Percentiles rank a stretch among this genome's conserved stretches.
These are phyloP conservation scores for Prochilodus magdalenae DNA, from an alignment of 2,113 vertebrate species.

Conservation along the genomic window DNA sequence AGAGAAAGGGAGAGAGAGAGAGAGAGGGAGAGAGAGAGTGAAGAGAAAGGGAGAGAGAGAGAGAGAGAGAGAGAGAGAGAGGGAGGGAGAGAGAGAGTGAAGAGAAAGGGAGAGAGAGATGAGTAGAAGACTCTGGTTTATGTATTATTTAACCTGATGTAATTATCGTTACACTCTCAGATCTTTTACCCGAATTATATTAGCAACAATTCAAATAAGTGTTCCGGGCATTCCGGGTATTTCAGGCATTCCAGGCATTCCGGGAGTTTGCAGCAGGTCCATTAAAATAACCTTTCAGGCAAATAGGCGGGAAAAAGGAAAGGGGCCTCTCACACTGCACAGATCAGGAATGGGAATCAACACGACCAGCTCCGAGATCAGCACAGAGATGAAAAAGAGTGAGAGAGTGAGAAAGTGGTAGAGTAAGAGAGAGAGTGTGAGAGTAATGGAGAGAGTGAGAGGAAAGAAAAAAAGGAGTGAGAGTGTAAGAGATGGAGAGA, in stretches of 20 bases:
- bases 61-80: conserved; percentile 61
- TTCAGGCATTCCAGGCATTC: too few relatives aligned
- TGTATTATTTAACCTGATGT: conserved; percentile 55
- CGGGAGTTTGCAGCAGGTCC: conserved; percentile 55
- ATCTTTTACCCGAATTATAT: conserved; percentile 42
- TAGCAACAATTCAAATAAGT: conserved; percentile 58
- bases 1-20: too few relatives aligned
- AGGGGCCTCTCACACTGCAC: conserved; percentile 22
- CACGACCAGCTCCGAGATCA: conserved; percentile 24
- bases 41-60: background rate
- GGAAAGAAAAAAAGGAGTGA: too few relatives aligned
- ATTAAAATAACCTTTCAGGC: conserved; percentile 55
- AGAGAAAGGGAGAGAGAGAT: background rate
- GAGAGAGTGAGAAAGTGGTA: conserved; percentile 63
- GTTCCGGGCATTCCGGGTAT: too few relatives aligned
- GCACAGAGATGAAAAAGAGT: conserved; percentile 31
- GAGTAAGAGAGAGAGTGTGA: conserved; percentile 57
- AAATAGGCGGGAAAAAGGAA: conserved; percentile 14
- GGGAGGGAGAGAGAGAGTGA: conserved; percentile 37
- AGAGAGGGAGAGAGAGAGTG: too few relatives aligned
- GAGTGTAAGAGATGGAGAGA: too few relatives aligned
- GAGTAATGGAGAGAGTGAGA: conserved; percentile 61
- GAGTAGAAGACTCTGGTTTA: conserved; percentile 53
- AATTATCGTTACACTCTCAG: conserved; percentile 49
- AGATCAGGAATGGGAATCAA: conserved; percentile 40